Evolutionary conservation across 2,113 vertebrate species (phyloP), one percentile per base, ranked within the genome.

Genomic region (Calidris pugnax): DNA sequence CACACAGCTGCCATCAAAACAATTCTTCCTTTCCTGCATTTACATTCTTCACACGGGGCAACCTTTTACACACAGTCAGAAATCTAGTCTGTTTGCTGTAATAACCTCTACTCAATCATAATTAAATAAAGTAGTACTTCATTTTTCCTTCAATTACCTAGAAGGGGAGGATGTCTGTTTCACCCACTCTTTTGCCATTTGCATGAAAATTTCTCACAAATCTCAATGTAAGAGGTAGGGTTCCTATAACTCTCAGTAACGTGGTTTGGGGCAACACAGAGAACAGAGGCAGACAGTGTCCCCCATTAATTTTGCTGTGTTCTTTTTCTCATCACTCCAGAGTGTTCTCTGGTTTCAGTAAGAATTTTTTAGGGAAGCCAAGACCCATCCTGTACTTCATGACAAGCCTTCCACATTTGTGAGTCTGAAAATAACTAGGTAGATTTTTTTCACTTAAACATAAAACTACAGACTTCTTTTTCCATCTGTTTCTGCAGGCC

Each of bases 11-110:
- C 76, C 80, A 82, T 69, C 89, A 72, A 85, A 92, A 91, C 77
- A 89, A 73, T 95, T 87, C 75, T 81, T 74, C 47, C 83, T 95
- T 92, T 81, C 64, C 93, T 92, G 83, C 80, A 55, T 83, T 95
- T 67, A 8, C 69, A 59, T 67, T 91, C 69, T 81, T 87, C 69
- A 63, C 69, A 55, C 66, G 47, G 66, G 59, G 47, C 74, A 94
- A 64, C 56, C 21, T 72, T 85, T 85, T 76, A 48, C 68, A 59
- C 19, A 41, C 0, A 22, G 17, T 72, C 43, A 55, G 86, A 75
- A 74, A 74, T 66, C 79, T 78, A 24, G 7, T 89, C 63, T 87
- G 22, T 13, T 96, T 84, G 68, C 72, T 63, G 13, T 48, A 75
- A 74, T 13, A 56, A 47, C 14, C 45, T 67, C 72, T 39, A n/a